Percentiles rank a stretch among this genome's conserved stretches.
phyloP scores from a whole-genome alignment of 2,888 invertebrate genomes.

The Patella ulyssiponensis region DNA sequence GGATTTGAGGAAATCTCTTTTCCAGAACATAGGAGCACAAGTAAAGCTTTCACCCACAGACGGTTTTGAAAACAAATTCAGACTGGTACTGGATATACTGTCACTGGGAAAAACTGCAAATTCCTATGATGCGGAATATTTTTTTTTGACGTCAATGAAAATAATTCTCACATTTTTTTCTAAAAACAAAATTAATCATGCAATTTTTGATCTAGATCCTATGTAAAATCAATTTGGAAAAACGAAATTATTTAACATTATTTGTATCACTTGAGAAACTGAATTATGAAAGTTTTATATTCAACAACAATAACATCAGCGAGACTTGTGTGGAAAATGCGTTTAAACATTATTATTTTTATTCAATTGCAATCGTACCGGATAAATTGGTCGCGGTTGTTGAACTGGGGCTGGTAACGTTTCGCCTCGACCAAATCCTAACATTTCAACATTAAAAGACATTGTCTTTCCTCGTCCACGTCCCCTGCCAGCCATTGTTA shows the following conservation, averaged over 20 bases:
- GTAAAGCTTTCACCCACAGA: too few species aligned
- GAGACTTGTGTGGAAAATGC: neutral
- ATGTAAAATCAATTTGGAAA: neutral
- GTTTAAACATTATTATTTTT: neutral
- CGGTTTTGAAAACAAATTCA: too few species aligned
- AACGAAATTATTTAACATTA: too few species aligned
- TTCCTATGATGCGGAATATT: too few species aligned
- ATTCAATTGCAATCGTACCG: slow-evolving; percentile 51
- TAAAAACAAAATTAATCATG: neutral
- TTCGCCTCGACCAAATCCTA: slow-evolving; percentile 68
- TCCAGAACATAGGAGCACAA: too few species aligned
- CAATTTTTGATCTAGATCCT: neutral
- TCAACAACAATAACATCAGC: too few species aligned
- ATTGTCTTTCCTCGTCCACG: slow-evolving; percentile 66
- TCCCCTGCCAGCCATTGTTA: slow-evolving; percentile 64
- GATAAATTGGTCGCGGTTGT: slow-evolving; percentile 69
- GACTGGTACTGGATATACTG: too few species aligned
- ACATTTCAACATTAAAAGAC: slow-evolving; percentile 66
- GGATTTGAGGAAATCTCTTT: too few species aligned
- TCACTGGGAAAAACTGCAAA: too few species aligned
- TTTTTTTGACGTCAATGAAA: too few species aligned
- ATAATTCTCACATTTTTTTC: neutral
- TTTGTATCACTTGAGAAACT: too few species aligned
- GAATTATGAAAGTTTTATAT: too few species aligned
- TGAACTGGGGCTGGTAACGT: slow-evolving; percentile 60